Conservation (phyloP, 2,797 vertebrate species). For the Mus spretus region DNA sequence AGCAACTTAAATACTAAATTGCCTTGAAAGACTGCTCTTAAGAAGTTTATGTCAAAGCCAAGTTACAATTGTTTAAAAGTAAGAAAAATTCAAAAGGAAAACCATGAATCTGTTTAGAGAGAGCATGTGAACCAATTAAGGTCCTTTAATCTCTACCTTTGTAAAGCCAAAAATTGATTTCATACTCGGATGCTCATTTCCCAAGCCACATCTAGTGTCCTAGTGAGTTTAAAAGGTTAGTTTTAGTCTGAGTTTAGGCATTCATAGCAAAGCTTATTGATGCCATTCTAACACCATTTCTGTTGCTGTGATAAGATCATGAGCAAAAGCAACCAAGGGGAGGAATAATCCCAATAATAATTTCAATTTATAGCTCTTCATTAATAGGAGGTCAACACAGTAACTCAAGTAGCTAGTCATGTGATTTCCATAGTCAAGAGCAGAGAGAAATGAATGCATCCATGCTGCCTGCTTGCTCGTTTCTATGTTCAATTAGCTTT, state of each 20-base stretch:
- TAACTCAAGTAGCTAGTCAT: neutral
- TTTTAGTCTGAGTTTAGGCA: slow-evolving; percentile 46
- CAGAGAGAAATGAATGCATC: neutral
- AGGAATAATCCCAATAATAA: too few relatives aligned
- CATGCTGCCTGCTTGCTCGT: neutral
- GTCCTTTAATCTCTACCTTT: neutral
- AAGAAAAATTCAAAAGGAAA: slow-evolving; percentile 58
- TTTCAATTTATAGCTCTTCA: neutral
- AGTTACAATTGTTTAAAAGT: slow-evolving; percentile 49
- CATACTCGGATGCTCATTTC: neutral
- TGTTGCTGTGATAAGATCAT: neutral
- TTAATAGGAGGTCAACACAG: neutral
- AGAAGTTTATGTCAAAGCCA: slow-evolving; percentile 21
- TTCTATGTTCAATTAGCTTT: neutral
- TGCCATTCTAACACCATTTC: neutral
- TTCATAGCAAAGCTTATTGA: slow-evolving; percentile 27
- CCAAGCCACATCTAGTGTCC: neutral
- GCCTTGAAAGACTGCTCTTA: slow-evolving; percentile 36
- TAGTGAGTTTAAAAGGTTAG: neutral
- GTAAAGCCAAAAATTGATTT: slow-evolving; percentile 14
- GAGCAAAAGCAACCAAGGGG: neutral
- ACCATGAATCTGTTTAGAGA: slow-evolving; percentile 47
- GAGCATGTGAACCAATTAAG: neutral
- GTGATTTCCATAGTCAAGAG: neutral
- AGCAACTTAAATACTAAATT: slow-evolving; percentile 17